Evolutionary conservation across 2,888 invertebrate species (phyloP).

Genomic region (Trissolcus brochymenae): DNA sequence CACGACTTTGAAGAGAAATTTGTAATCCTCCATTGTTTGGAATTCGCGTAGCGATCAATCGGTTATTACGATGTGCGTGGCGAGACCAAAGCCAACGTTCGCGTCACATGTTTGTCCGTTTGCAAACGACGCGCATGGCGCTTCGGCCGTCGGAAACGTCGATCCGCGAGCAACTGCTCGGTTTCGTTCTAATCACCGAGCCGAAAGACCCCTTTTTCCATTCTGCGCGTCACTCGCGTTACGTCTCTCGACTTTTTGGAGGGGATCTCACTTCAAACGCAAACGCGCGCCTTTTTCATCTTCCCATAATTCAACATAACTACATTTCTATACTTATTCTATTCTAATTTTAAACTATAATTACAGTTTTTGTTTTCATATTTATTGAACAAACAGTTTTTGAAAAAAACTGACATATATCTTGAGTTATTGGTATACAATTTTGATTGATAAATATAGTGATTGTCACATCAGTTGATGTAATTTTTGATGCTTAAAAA

Average conservation of each 20-base stretch:
- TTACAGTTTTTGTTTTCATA: too few species aligned
- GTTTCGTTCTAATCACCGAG: slow-evolving; percentile 41
- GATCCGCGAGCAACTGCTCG: slow-evolving; percentile 36
- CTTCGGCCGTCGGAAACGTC: slow-evolving; percentile 43
- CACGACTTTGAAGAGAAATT: slow-evolving; percentile 99
- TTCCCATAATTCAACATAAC: background rate
- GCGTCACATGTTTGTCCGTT: slow-evolving; percentile 36
- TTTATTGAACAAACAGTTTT: too few species aligned
- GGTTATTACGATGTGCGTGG: background rate
- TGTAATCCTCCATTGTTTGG: slow-evolving; percentile 94
- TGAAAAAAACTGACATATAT: too few species aligned
- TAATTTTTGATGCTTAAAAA: background rate
- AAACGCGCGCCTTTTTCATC: background rate
- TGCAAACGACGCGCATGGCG: slow-evolving; percentile 36
- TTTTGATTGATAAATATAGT: too few species aligned
- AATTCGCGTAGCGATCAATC: slow-evolving; percentile 2
- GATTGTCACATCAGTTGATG: background rate
- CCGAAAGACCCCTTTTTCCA: slow-evolving; percentile 15
- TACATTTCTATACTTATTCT: background rate
- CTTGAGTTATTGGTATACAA: too few species aligned
- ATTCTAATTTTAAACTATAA: too few species aligned
- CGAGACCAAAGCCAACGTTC: background rate
- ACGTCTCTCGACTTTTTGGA: background rate
- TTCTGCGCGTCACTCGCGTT: slow-evolving; percentile 22
- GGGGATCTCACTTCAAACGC: background rate